Evolutionary conservation across 2,888 invertebrate genomes (phyloP).

Genomic region (Drosophila infuscata): DNA sequence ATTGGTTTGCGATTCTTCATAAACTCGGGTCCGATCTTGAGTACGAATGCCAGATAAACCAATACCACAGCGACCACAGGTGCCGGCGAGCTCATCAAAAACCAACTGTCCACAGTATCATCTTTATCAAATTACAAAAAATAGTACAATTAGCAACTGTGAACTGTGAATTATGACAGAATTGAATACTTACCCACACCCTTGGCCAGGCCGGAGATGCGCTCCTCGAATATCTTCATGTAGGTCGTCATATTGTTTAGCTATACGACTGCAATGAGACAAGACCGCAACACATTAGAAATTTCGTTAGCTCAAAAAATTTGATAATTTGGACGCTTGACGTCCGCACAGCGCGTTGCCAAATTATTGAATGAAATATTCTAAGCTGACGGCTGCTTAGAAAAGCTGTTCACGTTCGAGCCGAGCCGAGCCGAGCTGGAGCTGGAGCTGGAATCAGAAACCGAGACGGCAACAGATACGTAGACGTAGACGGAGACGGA

Average conservation of each 20-base stretch:
- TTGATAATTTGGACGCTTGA: constrained; percentile 34
- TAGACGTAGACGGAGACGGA: not conserved
- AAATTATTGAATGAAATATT: constrained; percentile 78
- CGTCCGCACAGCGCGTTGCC: constrained; percentile 67
- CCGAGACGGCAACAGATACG: constrained; percentile 6
- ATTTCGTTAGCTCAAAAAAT: constrained; percentile 25
- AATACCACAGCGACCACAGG: constrained; percentile 89
- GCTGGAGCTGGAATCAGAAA: constrained; percentile 23
- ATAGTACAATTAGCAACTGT: constrained; percentile 30
- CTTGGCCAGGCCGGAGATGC: constrained; percentile 81
- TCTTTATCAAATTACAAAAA: constrained; percentile 85
- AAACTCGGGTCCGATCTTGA: constrained; percentile 90
- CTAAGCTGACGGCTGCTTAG: constrained; percentile 56
- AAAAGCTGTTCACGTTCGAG: constrained; percentile 61
- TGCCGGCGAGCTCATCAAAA: constrained; percentile 90
- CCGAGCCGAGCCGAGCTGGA: constrained; percentile 17
- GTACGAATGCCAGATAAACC: constrained; percentile 90
- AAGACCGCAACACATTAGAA: constrained; percentile 55
- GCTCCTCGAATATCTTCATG: constrained; percentile 82
- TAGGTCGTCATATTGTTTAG: constrained; percentile 76
- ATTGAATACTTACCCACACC: constrained; percentile 80
- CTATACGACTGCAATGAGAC: constrained; percentile 45
- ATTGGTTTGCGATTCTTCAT: constrained; percentile 91
- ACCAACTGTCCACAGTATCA: constrained; percentile 91
- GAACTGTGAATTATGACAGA: not conserved